Base-by-base conservation (phyloP, 2,797 vertebrate species). In the Neopelma chrysocephalum region DNA sequence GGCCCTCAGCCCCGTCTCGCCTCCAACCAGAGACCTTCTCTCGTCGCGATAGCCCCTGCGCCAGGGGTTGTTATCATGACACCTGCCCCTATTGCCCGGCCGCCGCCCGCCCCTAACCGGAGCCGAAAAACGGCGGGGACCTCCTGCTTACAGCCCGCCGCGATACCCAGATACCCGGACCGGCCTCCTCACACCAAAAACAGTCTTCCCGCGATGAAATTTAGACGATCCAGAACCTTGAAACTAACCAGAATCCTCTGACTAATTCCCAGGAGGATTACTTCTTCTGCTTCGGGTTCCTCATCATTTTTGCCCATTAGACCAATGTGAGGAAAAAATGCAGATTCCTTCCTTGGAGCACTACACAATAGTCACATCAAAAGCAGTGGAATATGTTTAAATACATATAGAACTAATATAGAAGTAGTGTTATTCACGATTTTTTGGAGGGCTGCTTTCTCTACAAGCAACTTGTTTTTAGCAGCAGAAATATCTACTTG, bases 41-140 rank as follows among this genome's bases (percentile, higher is more conserved):
- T 29, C 0, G 19, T 3, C 11, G 11, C 6, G 8, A 26, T 0
- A 31, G 36, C 17, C 50, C 27, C 26, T 11, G 48, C 5, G 2
- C 58, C 18, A 16, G 36, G 51, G 4, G 6, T 11, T 40, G 16
- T 0, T 51, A 10, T 26, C 22, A 7, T 1, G 2, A 43, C 57
- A 48, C 3, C 58, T 7, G 58, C 6, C n/a, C 19, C 18, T 12
- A 3, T 15, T 5, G 57, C 42, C 32, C 12, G 4, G 27, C 15
- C 10, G 7, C 57, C 42, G 8, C 40, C 38, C 11, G 53, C 14
- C 34, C 36, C 47, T 10, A 34, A 34, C 58, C 6, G 5, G 31
- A 11, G 3, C 15, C 1, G 2, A 5, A 11, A 4, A 23, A 42
- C 14, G 2, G 42, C 3, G 10, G 23, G 2, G 43, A 23, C 36